These are phyloP conservation scores for Chauna torquata DNA, from an alignment of 2,113 vertebrate genomes.

Conservation along the genomic window DNA sequence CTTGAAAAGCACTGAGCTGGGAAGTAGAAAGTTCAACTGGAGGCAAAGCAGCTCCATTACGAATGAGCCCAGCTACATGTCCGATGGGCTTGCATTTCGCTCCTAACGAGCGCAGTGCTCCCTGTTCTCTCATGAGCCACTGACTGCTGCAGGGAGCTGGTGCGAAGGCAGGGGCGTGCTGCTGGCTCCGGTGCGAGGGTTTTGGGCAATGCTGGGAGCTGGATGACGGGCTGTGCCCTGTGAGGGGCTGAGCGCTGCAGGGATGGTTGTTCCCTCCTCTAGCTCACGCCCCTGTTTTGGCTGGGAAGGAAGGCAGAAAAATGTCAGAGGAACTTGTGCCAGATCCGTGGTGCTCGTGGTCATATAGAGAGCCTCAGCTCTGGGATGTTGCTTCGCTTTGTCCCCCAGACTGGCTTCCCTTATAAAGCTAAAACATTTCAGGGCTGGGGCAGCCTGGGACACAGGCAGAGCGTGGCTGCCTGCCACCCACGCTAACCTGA, in stretches of 20 bases:
- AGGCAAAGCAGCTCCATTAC: not conserved
- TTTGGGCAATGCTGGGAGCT: not conserved
- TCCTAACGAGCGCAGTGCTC: accelerated
- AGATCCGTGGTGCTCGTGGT: not conserved
- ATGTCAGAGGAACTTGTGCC: not conserved
- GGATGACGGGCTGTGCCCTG: not conserved
- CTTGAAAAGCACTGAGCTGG: not conserved
- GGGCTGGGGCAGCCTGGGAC: not conserved
- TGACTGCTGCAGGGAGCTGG: not conserved
- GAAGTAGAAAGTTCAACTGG: not conserved
- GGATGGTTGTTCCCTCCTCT: not conserved
- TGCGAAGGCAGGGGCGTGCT: not conserved
- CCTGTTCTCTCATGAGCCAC: not conserved
- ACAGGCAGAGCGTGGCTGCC: not conserved
- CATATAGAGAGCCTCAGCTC: not conserved
- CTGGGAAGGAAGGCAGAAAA: not conserved
- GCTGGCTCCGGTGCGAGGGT: not conserved
- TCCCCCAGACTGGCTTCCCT: not conserved
- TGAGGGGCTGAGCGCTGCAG: accelerated
- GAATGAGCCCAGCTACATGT: accelerated
- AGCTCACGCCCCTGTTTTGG: not conserved
- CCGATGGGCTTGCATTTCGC: not conserved
- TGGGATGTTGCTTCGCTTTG: not conserved
- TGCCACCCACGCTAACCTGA: not conserved
- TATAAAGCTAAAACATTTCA: constrained; percentile 17